A percentile compares a stretch with the other conserved stretches of the same genome.
Evolutionary conservation across 2,113 vertebrate species (phyloP).

Genomic region (Fregetta grallaria): DNA sequence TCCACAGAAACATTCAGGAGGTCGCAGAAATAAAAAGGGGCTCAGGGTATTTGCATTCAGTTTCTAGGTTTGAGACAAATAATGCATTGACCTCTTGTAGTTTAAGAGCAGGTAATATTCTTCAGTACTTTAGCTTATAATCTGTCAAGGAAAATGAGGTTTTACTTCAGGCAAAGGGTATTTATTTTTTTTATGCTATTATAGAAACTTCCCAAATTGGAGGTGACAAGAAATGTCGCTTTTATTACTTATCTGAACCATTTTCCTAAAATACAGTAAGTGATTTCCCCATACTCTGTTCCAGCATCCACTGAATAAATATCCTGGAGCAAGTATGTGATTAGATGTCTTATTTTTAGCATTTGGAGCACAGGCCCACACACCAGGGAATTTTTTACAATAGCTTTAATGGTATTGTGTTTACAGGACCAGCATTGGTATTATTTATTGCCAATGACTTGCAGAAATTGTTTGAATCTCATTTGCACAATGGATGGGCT

Average conservation of each 20-base stretch:
- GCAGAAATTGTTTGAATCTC: conserved; percentile 55
- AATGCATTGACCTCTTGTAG: background rate
- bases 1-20: background rate
- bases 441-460: conserved; percentile 42
- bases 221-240: background rate
- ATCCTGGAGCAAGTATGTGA: background rate
- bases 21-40: background rate
- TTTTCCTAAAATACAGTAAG: conserved; percentile 7
- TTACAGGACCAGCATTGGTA: conserved; percentile 3
- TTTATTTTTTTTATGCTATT: background rate
- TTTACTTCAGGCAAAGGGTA: background rate
- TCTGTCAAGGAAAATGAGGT: background rate
- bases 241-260: conserved; percentile 5
- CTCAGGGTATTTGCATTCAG: background rate
- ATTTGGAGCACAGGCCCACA: background rate
- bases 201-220: background rate
- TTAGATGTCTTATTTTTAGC: conserved; percentile 23
- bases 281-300: conserved; percentile 4
- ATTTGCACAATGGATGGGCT: conserved; percentile 41
- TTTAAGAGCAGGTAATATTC: background rate
- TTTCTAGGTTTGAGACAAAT: background rate
- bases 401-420: conserved; percentile 36
- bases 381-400: conserved; percentile 36
- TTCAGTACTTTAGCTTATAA: background rate
- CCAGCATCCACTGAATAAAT: conserved; percentile 1